Evolutionary conservation across 2,797 vertebrate species (phyloP).

Genomic region (Coregonus sp.): DNA sequence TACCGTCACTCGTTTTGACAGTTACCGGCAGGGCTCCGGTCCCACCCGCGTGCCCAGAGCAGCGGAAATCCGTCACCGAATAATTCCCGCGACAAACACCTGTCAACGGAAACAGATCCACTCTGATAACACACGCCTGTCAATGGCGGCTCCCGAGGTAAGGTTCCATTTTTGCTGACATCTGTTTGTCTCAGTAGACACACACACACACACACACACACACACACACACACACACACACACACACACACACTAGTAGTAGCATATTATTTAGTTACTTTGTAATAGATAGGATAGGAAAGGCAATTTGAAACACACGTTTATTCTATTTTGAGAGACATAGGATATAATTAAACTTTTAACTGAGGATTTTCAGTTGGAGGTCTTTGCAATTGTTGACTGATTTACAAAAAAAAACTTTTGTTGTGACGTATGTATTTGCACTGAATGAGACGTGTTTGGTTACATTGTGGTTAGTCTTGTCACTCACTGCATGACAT

Average conservation of each 20-base stretch:
- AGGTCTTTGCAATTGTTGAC: background rate
- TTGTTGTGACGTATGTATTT: background rate
- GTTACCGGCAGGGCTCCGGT: slow-evolving; percentile 12
- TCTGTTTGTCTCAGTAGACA: background rate
- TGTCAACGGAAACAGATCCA: slow-evolving; percentile 24
- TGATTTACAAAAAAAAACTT: too few species aligned
- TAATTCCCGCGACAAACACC: slow-evolving; percentile 31
- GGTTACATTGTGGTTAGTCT: background rate
- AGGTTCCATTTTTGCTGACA: background rate
- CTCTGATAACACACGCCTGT: slow-evolving; percentile 27
- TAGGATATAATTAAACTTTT: background rate
- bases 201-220: background rate
- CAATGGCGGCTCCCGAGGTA: slow-evolving; percentile 13
- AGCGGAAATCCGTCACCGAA: slow-evolving; percentile 20
- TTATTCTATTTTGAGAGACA: background rate
- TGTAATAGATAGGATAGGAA: background rate
- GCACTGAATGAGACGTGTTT: background rate
- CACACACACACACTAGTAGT: background rate
- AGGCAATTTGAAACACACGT: background rate
- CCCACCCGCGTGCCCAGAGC: slow-evolving; percentile 13
- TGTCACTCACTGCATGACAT: background rate
- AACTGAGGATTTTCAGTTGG: background rate
- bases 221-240: background rate
- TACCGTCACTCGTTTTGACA: slow-evolving; percentile 22
- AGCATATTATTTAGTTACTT: background rate